Percentiles rank a stretch among this genome's conserved stretches.
These are phyloP conservation scores for Allophyes oxyacanthae DNA, from an alignment of 2,888 invertebrate species.

Conservation along the genomic window DNA sequence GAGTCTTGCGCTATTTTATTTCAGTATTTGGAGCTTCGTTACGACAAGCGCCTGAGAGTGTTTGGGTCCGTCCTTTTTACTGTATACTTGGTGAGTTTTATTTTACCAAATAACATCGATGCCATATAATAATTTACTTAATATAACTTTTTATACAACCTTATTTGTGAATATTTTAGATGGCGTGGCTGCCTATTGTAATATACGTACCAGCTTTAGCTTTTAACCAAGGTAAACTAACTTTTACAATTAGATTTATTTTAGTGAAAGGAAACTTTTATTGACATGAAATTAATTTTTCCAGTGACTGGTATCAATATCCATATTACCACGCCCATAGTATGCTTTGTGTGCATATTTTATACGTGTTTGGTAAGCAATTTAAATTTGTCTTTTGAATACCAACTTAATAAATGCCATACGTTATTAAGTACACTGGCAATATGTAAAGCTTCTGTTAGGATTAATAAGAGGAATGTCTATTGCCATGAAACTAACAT, in stretches of 20 bases:
- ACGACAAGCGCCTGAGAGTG: conserved; percentile 90
- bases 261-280: neutral
- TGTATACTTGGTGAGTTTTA: conserved; percentile 89
- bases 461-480: too few relatives aligned
- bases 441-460: too few relatives aligned
- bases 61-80: conserved; percentile 91
- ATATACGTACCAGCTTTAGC: conserved; percentile 93
- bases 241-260: neutral
- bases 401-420: too few relatives aligned
- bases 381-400: neutral
- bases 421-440: too few relatives aligned
- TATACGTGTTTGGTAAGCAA: conserved; percentile 92
- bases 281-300: conserved; percentile 54
- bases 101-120: conserved; percentile 23
- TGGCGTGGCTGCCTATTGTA: conserved; percentile 92
- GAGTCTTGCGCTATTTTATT: conserved; percentile 34
- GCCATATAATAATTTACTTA: too few relatives aligned
- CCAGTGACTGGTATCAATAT: conserved; percentile 93
- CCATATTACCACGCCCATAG: conserved; percentile 92
- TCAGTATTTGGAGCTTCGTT: conserved; percentile 91
- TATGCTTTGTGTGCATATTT: conserved; percentile 94
- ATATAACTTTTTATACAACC: conserved; percentile 2
- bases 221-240: conserved; percentile 90
- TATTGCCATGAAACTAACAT: too few relatives aligned
- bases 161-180: conserved; percentile 71